These are phyloP conservation scores for Gallinago jamesoni DNA, from an alignment of 2,113 vertebrate genomes.

Conservation along the genomic window DNA sequence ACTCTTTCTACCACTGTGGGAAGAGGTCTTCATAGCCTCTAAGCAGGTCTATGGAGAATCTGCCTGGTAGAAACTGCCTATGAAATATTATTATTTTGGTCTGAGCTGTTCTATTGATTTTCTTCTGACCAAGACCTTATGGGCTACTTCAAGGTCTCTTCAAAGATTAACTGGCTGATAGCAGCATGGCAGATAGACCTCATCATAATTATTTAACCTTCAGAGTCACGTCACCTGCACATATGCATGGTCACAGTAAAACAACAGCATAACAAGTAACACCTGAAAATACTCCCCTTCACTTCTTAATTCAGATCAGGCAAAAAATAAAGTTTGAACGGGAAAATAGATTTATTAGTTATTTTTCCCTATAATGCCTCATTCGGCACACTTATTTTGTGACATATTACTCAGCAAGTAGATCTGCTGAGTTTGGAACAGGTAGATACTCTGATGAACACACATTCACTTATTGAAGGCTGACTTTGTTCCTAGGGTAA, in stretches of 20 bases:
- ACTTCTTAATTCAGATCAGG: background rate
- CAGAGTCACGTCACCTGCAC: background rate
- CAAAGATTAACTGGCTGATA: background rate
- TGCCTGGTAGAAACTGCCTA: background rate
- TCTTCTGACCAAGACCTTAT: background rate
- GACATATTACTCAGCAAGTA: background rate
- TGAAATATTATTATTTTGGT: background rate
- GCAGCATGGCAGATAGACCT: background rate
- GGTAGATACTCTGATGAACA: background rate
- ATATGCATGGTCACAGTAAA: background rate
- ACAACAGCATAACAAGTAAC: background rate
- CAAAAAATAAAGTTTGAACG: background rate
- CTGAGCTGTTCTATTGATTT: background rate
- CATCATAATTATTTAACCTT: background rate
- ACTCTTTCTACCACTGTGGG: background rate
- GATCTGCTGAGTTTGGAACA: background rate
- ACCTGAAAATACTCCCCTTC: background rate
- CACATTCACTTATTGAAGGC: background rate
- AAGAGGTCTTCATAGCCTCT: background rate
- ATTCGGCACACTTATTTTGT: background rate
- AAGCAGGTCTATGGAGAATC: background rate
- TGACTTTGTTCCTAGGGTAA: background rate
- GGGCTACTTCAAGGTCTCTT: background rate
- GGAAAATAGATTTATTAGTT: background rate
- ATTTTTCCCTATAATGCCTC: background rate